A percentile compares a stretch with the other conserved stretches of the same genome.
Conservation (phyloP, 2,888 invertebrate species). For the Ophraella communa region DNA sequence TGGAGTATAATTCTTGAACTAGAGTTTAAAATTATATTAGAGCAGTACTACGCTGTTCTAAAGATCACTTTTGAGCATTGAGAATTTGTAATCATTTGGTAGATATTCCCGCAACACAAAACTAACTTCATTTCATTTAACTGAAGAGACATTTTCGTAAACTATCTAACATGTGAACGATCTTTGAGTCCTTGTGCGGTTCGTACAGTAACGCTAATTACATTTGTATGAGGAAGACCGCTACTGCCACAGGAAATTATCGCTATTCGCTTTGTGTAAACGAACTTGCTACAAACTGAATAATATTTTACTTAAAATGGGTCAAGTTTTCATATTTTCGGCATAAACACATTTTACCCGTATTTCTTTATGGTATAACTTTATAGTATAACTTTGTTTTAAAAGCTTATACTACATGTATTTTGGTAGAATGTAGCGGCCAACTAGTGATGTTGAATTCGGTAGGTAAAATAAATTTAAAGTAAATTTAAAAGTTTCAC, state of each 20-base stretch:
- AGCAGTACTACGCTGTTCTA: neutral
- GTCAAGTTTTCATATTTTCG: constrained; percentile 20
- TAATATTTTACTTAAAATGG: constrained; percentile 16
- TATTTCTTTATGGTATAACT: too few species aligned
- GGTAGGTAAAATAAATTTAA: neutral
- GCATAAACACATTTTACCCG: neutral
- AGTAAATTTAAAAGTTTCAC: too few species aligned
- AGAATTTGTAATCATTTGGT: constrained; percentile 5
- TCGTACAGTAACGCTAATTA: constrained; percentile 29
- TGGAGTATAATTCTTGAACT: too few species aligned
- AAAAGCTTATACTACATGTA: neutral
- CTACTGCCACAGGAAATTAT: constrained; percentile 20
- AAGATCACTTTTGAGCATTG: neutral
- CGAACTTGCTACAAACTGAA: constrained; percentile 7
- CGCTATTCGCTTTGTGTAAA: constrained; percentile 16
- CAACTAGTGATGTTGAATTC: neutral
- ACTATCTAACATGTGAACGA: constrained; percentile 25
- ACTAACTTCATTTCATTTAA: constrained; percentile 8
- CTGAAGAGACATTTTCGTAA: constrained; percentile 13
- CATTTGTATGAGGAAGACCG: constrained; percentile 31
- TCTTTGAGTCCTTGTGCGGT: constrained; percentile 10
- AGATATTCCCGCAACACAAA: constrained; percentile 8
- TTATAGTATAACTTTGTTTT: constrained; percentile 3
- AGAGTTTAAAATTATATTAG: neutral
- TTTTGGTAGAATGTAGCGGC: too few species aligned